Base-by-base conservation (phyloP, 2,888 invertebrate genomes). In the Napeogenes sylphis region DNA sequence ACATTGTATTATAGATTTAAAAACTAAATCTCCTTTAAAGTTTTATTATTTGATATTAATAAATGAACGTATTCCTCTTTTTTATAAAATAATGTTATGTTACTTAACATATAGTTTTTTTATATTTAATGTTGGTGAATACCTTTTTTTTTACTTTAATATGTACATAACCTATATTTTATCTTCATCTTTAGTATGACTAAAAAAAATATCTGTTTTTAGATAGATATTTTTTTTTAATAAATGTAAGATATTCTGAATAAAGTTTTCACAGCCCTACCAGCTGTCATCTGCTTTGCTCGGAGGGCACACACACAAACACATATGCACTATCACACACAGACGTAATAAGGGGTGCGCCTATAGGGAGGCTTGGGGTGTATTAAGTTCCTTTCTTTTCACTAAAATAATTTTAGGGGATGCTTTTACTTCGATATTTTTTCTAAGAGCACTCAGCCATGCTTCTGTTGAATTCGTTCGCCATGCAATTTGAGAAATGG, bases 321-420 rank as follows among this genome's bases (percentile, higher is more conserved):
- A 59, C 62, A 55, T 57, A 47, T 46, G 42, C n/a, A 38, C 59
- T 55, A 61, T 65, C 62, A 75, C 73, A 78, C 79, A 75, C 78
- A 72, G 65, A 70, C 64, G 58, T 68, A 63, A 62, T 61, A 66
- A 83, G 86, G 88, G 89, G 88, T 85, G 89, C 85, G 87, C 79
- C 83, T 70, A 68, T 38, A 74, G 79, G 82, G 84, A 78, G 83
- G 82, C 77, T 77, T 79, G 88, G 90, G 90, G 89, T 90, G 90
- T 90, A 90, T 90, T 90, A 90, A 90, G 90, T 90, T 90, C 87
- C 89, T 88, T 90, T 90, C 90, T 90, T 90, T 90, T 87, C 90
- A 89, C 90, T 90, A 90, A 90, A 90, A 90, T 90, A 87, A 90
- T 90, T 90, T 90, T 89, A 87, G 88, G 90, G 90, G 90, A 82